phyloP scores from a whole-genome alignment of 2,113 vertebrate species.

The Chionomys nivalis region DNA sequence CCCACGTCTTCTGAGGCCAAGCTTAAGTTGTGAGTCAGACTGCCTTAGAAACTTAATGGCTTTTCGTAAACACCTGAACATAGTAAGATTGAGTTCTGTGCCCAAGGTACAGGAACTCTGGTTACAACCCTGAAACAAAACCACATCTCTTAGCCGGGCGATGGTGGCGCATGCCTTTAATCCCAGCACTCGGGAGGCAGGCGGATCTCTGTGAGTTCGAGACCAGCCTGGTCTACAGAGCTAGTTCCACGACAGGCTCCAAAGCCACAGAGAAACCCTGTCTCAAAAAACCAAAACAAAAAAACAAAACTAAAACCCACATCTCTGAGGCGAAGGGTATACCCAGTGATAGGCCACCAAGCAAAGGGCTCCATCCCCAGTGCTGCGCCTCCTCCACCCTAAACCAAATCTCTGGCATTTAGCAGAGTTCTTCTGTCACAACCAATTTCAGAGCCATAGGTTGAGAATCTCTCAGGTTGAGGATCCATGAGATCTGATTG shows the following conservation, averaged over 20 bases:
- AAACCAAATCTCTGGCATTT: not conserved
- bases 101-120: not conserved
- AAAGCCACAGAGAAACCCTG: too few relatives aligned
- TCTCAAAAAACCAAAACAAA: too few relatives aligned
- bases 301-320: not conserved
- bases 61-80: not conserved
- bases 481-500: not conserved
- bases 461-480: fast-evolving
- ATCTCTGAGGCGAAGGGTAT: not conserved
- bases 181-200: too few relatives aligned
- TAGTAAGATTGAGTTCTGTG: not conserved
- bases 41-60: not conserved
- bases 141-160: not conserved
- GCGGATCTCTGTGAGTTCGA: too few relatives aligned
- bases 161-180: too few relatives aligned
- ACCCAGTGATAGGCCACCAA: not conserved
- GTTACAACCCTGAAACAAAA: not conserved
- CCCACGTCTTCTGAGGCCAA: not conserved
- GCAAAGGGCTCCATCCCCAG: not conserved
- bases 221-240: too few relatives aligned
- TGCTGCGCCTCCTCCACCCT: not conserved
- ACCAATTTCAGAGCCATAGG: not conserved
- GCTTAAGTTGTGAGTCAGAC: not conserved
- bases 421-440: not conserved
- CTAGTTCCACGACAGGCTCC: too few relatives aligned